A percentile compares a stretch with the other conserved stretches of the same genome.
Conservation (phyloP, 1,140 invertebrate species). For the Pectinophora gossypiella region DNA sequence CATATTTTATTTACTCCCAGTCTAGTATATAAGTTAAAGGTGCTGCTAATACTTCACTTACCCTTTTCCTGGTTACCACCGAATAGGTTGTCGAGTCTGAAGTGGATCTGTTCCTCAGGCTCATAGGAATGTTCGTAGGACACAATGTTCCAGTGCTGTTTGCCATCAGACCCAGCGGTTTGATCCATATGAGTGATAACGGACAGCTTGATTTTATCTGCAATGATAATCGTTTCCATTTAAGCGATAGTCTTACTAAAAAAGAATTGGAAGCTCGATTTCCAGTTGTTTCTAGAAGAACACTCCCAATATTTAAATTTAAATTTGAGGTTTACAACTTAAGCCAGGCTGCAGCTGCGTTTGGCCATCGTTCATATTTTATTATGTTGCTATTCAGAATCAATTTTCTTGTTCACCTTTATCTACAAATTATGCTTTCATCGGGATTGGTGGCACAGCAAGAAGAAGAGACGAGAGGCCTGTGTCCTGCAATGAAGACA, state of each 20-base stretch:
- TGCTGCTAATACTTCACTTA: too few species aligned
- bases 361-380: too few species aligned
- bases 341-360: too few species aligned
- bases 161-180: constrained; percentile 15
- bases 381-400: too few species aligned
- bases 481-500: too few species aligned
- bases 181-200: constrained; percentile 12
- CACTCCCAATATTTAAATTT: background rate
- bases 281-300: background rate
- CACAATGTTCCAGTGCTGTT: constrained; percentile 27
- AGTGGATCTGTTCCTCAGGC: constrained; percentile 19
- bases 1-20: too few species aligned
- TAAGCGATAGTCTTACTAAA: background rate
- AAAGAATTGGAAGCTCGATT: background rate
- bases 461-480: too few species aligned
- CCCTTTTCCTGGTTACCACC: constrained; percentile 47
- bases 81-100: constrained; percentile 58
- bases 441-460: too few species aligned
- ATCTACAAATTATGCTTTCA: too few species aligned
- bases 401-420: too few species aligned
- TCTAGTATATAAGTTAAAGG: too few species aligned
- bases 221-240: background rate
- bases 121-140: constrained; percentile 13
- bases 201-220: constrained; percentile 5
- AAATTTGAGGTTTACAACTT: too few species aligned